Base-by-base conservation (phyloP, 2,113 vertebrate genomes). In the Stegastes partitus region DNA sequence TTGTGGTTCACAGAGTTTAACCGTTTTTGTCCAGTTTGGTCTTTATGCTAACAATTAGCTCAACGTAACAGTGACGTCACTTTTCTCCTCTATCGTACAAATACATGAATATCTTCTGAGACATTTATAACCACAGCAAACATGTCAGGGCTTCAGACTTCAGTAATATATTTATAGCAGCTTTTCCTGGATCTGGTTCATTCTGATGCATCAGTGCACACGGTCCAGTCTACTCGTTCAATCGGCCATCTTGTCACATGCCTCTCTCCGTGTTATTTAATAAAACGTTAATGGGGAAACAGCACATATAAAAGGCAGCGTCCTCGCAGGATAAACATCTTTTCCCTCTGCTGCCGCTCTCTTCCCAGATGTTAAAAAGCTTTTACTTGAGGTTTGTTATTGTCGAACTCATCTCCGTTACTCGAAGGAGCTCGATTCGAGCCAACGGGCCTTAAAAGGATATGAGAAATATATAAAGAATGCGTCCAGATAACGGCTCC, bases 401-500 rank as follows among this genome's bases (percentile, higher is more conserved):
- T 51, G 47, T 65, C 70, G 2, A 18, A 73, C 51, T 26, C 53
- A 74, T 79, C 45, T 70, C 53, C 19, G 47, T 72, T 74, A 61
- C 54, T 56, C 37, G 16, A 55, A 70, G 45, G 12, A 14, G 21
- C 25, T 61, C 57, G n/a, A 47, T 74, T 53, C 28, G 62, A 76
- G 44, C 69, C 65, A 78, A 49, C 79, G 4, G 14, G 11, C 89
- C 86, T 79, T 87, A 90, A 76, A 88, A 83, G 86, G 84, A 83
- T 53, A 79, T 70, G 37, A 76, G 63, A 83, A 72, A 59, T 73
- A 77, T 51, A 84, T 62, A 37, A 86, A 79, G 82, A 87, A 87
- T 83, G 82, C 28, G 21, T 34, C 47, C 50, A 71, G 83, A 81
- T 77, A 85, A 71, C 80, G 49, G 23, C 49, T 63, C 49, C 42